Percentiles rank a stretch among this genome's conserved stretches.
Evolutionary conservation across 2,113 vertebrate genomes (phyloP).

Genomic region (Pungitius pungitius): DNA sequence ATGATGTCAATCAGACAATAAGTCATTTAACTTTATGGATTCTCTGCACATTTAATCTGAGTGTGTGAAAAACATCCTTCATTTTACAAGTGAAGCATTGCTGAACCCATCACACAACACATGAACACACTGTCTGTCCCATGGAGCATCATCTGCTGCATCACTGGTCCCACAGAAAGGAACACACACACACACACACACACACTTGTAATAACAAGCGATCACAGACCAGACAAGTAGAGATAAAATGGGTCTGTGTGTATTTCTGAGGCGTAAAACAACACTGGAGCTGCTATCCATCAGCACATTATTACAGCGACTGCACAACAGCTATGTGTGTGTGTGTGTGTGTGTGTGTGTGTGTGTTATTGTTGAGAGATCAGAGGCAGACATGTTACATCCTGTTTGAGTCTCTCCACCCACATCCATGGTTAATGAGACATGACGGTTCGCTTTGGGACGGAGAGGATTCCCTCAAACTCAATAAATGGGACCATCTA

Average conservation of each 20-base stretch:
- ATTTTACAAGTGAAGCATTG: background rate
- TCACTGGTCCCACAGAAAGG: conserved; percentile 43
- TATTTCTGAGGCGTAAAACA: conserved; percentile 36
- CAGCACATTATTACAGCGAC: conserved; percentile 60
- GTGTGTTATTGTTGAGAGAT: background rate
- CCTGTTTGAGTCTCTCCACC: background rate
- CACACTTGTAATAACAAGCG: conserved; percentile 7
- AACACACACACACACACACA: conserved; percentile 2
- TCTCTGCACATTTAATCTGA: background rate
- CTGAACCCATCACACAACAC: background rate
- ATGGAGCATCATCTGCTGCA: conserved; percentile 35
- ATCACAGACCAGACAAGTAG: background rate
- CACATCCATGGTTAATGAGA: background rate
- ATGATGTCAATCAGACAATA: no score
- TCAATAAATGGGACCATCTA: no score
- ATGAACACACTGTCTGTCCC: conserved; percentile 14
- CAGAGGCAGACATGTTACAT: background rate
- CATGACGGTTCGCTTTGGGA: no score
- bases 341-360: conserved; percentile 38
- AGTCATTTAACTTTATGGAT: no score
- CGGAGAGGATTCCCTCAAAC: no score
- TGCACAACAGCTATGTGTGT: conserved; percentile 63
- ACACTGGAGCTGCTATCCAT: conserved; percentile 50
- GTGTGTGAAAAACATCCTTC: conserved; percentile 15
- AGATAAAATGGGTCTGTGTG: conserved; percentile 39